Base-by-base conservation (phyloP, 2,113 vertebrate genomes). In the Alligator mississippiensis region DNA sequence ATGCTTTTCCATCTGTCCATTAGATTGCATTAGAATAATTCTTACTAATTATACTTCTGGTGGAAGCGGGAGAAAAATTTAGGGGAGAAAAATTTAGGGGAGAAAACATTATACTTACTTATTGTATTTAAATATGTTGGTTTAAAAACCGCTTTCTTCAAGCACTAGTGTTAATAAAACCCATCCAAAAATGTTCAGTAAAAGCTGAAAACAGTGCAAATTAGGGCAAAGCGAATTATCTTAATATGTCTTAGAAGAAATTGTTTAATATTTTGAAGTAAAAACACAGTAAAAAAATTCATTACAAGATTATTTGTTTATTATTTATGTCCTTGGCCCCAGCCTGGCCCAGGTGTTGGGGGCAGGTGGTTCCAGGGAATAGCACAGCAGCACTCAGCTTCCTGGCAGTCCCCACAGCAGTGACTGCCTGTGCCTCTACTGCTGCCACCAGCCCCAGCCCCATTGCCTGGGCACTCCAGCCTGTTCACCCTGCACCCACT, bases 81-180 rank as follows among this genome's bases (percentile, higher is more conserved):
- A 0, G 3, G 4, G 15, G 9, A 78, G 57, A 10, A 24, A 2
- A 34, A n/a, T 75, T 21, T 34, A 0, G 3, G 4, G 15, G 9
- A 78, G 57, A 10, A 24, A 2, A 34, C 54, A 60, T 74, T 74
- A 4, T 17, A 3, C 60, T 72, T 10, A 77, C 17, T 38, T 66
- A 24, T 28, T 47, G 28, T 38, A 15, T 61, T 28, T 81, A 61
- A n/a, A 34, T 16, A 78, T 34, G 27, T 38, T 55, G 25, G 38
- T 38, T n/a, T 61, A 5, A 62, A 54, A 30, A 64, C 21, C 34
- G 6, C 54, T 62, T 27, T 38, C 27, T 2, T 13, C 28, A 60
- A 34, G 6, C 17, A 61, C 5, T 28, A 58, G 25, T 8, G 11
- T 4, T 12, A 84, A 11, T 14, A 61, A 88, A 59, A 84, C 21